A percentile compares a stretch with the other conserved stretches of the same genome.
These are phyloP conservation scores for Macrosoma leucophasiata DNA, from an alignment of 2,888 invertebrate genomes.

Conservation along the genomic window DNA sequence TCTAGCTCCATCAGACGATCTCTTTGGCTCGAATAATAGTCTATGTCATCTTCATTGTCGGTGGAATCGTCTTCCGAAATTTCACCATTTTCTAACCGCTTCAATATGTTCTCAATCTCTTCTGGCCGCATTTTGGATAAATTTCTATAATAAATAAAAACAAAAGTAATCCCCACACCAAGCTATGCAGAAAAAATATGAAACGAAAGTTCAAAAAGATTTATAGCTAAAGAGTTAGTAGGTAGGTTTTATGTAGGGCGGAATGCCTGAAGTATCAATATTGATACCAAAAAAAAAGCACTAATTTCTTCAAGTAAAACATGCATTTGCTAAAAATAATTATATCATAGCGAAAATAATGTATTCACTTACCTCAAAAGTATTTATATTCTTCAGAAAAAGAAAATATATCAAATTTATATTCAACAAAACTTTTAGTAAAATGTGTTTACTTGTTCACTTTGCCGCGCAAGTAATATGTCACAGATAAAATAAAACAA, in stretches of 20 bases:
- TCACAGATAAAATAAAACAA: conserved; percentile 23
- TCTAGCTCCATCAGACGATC: conserved; percentile 32
- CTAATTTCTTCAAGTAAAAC: conserved; percentile 32
- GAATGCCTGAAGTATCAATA: conserved; percentile 34
- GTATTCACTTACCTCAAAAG: conserved; percentile 32
- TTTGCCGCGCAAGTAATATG: conserved; percentile 21
- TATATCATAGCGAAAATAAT: conserved; percentile 32
- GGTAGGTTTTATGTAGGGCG: conserved; percentile 31
- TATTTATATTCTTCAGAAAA: conserved; percentile 29
- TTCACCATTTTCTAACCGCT: conserved; percentile 32
- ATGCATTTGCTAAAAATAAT: conserved; percentile 30
- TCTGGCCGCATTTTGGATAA: conserved; percentile 33
- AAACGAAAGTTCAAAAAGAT: conserved; percentile 26
- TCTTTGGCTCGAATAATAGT: conserved; percentile 33
- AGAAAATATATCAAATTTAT: conserved; percentile 30
- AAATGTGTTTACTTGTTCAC: conserved; percentile 26
- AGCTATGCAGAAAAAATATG: conserved; percentile 29
- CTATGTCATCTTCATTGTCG: conserved; percentile 33
- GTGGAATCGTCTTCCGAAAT: conserved; percentile 33
- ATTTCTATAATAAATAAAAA: conserved; percentile 31
- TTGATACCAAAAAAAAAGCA: conserved; percentile 32
- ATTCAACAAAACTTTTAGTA: conserved; percentile 32
- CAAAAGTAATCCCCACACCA: conserved; percentile 31
- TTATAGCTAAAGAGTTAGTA: conserved; percentile 29
- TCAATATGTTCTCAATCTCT: conserved; percentile 33